Conservation (phyloP, 2,113 vertebrate species). For the Notothenia coriiceps region DNA sequence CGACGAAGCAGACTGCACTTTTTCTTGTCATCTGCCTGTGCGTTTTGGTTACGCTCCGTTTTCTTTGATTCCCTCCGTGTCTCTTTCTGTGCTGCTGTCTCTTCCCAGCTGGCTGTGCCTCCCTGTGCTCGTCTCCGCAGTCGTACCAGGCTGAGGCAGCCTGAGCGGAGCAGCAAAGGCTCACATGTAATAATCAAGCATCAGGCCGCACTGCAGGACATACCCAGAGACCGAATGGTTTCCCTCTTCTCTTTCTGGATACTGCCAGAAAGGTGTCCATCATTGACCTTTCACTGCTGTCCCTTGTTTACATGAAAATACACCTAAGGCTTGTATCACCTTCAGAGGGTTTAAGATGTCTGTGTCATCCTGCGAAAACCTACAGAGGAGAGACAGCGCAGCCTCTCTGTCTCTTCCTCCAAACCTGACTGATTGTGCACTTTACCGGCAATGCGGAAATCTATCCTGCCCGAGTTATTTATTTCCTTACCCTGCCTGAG, state of each 20-base stretch:
- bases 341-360: background rate
- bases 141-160: slow-evolving; percentile 62
- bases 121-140: slow-evolving; percentile 60
- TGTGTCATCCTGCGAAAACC: background rate
- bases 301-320: background rate
- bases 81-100: slow-evolving; percentile 30
- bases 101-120: slow-evolving; percentile 53
- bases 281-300: background rate
- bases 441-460: slow-evolving; percentile 33
- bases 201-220: slow-evolving; percentile 57
- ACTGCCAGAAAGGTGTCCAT: background rate
- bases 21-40: slow-evolving; percentile 4
- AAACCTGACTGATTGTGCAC: slow-evolving; percentile 33
- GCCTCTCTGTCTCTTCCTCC: slow-evolving; percentile 18
- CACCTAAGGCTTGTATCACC: slow-evolving; percentile 1
- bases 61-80: slow-evolving; percentile 9
- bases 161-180: slow-evolving; percentile 25
- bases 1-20: slow-evolving; percentile 12
- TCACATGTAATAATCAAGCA: slow-evolving; percentile 37
- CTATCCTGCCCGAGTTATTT: slow-evolving; percentile 37
- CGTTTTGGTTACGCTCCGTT: background rate
- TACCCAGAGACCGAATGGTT: background rate
- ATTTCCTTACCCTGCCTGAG: slow-evolving; percentile 65
- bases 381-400: background rate
- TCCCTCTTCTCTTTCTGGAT: background rate